phyloP scores from a whole-genome alignment of 1,140 invertebrate species.

The Pachyrhynchus sulphureomaculatus region DNA sequence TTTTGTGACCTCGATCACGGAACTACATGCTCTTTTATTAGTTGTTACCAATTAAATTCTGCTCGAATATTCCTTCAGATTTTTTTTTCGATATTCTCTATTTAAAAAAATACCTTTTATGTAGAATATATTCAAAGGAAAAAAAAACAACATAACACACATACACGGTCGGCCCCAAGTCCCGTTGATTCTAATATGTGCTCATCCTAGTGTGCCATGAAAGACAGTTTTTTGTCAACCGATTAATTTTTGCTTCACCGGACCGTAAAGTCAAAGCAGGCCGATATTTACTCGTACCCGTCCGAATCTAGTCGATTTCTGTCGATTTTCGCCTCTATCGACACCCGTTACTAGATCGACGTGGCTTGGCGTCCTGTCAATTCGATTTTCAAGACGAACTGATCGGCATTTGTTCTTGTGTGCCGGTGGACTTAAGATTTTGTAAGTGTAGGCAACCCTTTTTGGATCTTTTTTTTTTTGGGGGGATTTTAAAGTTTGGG shows the following conservation, averaged over 20 bases:
- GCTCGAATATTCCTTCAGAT: no score
- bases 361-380: conserved; percentile 4
- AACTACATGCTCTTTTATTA: no score
- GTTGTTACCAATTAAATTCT: no score
- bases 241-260: conserved; percentile 45
- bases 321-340: conserved; percentile 20
- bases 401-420: conserved; percentile 20
- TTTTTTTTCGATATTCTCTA: no score
- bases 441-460: conserved; percentile 19
- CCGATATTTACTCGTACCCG: conserved; percentile 23
- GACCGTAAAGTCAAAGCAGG: conserved; percentile 43
- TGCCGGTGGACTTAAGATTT: conserved; percentile 27
- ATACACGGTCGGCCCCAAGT: no score
- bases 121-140: no score
- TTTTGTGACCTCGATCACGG: no score
- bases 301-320: conserved; percentile 6
- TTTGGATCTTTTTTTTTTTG: conserved; percentile 5
- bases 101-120: no score
- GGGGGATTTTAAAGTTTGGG: no score
- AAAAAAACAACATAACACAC: no score
- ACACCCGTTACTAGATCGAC: not conserved
- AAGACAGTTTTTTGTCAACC: conserved; percentile 34
- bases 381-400: conserved; percentile 12
- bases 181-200: conserved; percentile 17
- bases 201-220: conserved; percentile 31